phyloP scores from a whole-genome alignment of 1,140 invertebrate species.

The Drosophila truncata region DNA sequence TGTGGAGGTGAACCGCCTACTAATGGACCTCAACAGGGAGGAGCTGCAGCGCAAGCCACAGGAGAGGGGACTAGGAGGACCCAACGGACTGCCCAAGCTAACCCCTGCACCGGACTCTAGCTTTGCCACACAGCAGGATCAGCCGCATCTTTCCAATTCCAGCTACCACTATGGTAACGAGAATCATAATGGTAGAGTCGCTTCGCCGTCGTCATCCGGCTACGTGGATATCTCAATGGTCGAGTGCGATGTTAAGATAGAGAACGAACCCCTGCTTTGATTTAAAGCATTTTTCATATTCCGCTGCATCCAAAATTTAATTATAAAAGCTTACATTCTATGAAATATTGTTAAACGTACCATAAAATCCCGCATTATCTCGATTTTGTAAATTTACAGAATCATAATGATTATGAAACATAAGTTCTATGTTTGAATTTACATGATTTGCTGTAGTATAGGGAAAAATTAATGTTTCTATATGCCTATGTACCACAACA shows the following conservation, averaged over 20 bases:
- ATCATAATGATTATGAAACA: neutral
- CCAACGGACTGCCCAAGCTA: constrained; percentile 28
- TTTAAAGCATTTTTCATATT: neutral
- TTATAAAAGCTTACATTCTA: constrained; percentile 19
- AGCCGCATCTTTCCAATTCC: constrained; percentile 3
- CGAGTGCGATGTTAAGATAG: constrained; percentile 75
- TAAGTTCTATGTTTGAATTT: neutral
- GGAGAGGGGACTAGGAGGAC: neutral
- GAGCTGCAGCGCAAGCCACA: constrained; percentile 19
- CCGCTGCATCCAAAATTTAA: constrained; percentile 42
- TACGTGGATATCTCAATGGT: constrained; percentile 51
- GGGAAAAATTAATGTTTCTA: neutral
- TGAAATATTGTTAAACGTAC: neutral
- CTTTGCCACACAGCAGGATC: neutral
- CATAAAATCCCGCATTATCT: neutral
- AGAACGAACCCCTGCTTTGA: constrained; percentile 61
- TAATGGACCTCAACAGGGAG: constrained; percentile 61
- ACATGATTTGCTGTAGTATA: neutral
- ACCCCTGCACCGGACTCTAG: constrained; percentile 34
- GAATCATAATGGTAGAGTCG: neutral
- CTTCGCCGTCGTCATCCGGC: constrained; percentile 11
- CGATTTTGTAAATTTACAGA: neutral
- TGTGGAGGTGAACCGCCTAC: constrained; percentile 55
- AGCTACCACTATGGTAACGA: constrained; percentile 1
- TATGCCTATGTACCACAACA: neutral